Evolutionary conservation across 2,888 invertebrate species (phyloP), one percentile per base, ranked within the genome.

Genomic region (Leptinotarsa juncta): DNA sequence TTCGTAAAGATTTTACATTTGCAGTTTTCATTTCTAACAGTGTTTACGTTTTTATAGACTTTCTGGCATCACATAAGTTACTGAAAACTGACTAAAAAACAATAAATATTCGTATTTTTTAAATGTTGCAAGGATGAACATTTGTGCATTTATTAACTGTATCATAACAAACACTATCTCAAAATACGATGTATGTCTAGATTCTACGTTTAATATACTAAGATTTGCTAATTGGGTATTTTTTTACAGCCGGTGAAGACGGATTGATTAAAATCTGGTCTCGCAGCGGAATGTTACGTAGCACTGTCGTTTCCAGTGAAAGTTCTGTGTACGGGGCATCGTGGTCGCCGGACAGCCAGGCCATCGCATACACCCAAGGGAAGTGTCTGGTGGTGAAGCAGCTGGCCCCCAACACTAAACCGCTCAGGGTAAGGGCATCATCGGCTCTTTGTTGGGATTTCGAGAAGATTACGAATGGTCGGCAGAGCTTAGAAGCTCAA

Each of bases 181-280:
- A 42, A 42, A 42, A 42, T 42, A 12, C 0, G 42, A 10, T 42
- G 42, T 10, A 12, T 42, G 3, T 42, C 42, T 42, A 42, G 12
- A 42, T 42, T 42, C 0, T 42, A 42, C 42, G 12, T 42, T 42
- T 10, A 12, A 42, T 42, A 12, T 42, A 42, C 10, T 10, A 42
- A 42, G 51, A n/a, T 16, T 14, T 51, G n/a, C 51, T 16, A n/a
- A 16, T 5, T 51, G 4, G n/a, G n/a, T 16, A 14, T n/a, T 16
- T 66, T 57, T 55, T 74, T 72, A 57, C 87, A 94, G 98, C 95
- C 77, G 98, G 98, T 0, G 99, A 99, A 90, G 99, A 99, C 89
- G 99, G 99, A 2, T 92, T 93, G 73, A 93, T 99, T 3, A 98
- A 98, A 89, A 94, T 99, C 75, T 99, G 99, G 99, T 99, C 99